Conservation (phyloP, 2,797 vertebrate species). For the Tokudaia tokunoshimensis region DNA sequence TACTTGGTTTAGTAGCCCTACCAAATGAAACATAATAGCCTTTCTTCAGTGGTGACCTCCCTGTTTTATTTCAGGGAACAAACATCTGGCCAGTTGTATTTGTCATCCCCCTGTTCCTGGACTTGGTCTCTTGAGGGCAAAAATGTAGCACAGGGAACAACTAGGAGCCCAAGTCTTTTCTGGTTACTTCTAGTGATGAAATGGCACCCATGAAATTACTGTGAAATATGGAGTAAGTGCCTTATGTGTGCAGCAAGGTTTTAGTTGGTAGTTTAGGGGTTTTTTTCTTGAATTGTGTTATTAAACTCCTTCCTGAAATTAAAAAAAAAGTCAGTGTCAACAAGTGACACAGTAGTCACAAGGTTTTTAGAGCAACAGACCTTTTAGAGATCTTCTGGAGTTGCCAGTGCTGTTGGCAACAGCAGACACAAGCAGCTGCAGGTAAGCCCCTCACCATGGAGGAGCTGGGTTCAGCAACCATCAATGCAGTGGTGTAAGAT, state of each 20-base stretch:
- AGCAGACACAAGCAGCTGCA: not conserved
- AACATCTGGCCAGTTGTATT: not conserved
- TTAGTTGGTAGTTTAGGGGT: not conserved
- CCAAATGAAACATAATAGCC: not conserved
- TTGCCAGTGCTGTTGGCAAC: not conserved
- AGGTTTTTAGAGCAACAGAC: not conserved
- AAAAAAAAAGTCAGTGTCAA: not conserved
- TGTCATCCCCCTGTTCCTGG: not conserved
- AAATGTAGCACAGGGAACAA: not conserved
- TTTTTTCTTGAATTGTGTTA: not conserved
- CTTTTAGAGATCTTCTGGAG: not conserved
- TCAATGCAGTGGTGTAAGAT: not conserved
- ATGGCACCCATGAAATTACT: not conserved
- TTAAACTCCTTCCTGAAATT: conserved; percentile 7
- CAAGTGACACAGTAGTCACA: not conserved
- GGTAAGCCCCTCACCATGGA: not conserved
- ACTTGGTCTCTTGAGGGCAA: not conserved
- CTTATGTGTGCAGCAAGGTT: not conserved
- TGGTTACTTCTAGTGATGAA: not conserved
- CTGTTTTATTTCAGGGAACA: not conserved
- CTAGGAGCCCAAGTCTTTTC: not conserved
- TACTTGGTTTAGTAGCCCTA: not conserved
- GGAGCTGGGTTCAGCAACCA: not conserved
- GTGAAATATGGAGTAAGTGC: not conserved
- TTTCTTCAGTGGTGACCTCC: no score